Base-by-base conservation (phyloP, 2,113 vertebrate species). In the Periophthalmus modestus region DNA sequence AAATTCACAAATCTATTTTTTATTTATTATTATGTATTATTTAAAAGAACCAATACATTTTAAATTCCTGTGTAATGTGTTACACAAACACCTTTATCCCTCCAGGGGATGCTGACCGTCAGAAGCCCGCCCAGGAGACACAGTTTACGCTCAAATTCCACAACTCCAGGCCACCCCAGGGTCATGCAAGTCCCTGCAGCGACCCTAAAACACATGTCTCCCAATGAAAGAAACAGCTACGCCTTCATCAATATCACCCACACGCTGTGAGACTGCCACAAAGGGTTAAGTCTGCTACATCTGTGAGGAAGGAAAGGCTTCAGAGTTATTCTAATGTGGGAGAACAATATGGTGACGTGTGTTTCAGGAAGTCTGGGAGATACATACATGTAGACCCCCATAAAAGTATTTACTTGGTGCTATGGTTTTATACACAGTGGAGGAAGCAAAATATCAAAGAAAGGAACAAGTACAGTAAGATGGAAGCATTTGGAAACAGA, bases 121-220 rank as follows among this genome's bases (percentile, higher is more conserved):
- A 33, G 48, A 57, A 62, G 14, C 61, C 47, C n/a, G 19, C 18
- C 61, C 58, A 61, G 15, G 18, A 66, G 50, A 63, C 7, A 70
- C 79, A 80, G 69, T 79, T 79, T 77, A 80, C 74, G 14, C 7
- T 73, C 57, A 86, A 75, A 93, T 93, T 89, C 87, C 82, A 88
- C 81, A 85, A 36, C 15, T 63, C 34, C 16, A 36, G 72, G 70
- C 36, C 43, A 71, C 34, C 43, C 66, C 19, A 10, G n/a, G 19
- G 52, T 55, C 73, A 69, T 71, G 15, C 74, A 83, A 48, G 79
- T 72, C 72, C 55, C 23, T 36, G 68, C 66, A 69, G 43, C 79
- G 67, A 46, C 43, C 69, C 18, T 14, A 6, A 34, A 14, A 23
- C 24, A 59, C 61, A 47, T 55, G 9, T 59, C 21, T 5, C 59